Conservation (phyloP, 2,113 vertebrate species). For the Nipponia nippon region DNA sequence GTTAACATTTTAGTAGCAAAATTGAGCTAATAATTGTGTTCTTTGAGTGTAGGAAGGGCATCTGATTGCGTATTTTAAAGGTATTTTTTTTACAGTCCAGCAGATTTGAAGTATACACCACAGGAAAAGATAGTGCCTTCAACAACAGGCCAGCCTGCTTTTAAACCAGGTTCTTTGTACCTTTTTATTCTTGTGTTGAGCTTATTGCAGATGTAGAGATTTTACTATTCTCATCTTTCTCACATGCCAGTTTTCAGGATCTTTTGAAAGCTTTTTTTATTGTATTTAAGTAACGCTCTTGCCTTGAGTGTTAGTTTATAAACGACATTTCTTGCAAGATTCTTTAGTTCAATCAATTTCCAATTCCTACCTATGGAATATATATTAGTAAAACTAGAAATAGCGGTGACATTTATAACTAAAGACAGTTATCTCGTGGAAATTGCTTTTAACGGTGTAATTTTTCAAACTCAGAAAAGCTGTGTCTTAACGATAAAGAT, state of each 20-base stretch:
- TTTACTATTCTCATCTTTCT: not conserved
- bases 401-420: not conserved
- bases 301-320: not conserved
- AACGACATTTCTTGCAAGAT: not conserved
- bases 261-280: not conserved
- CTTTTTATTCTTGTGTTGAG: not conserved
- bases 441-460: not conserved
- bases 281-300: not conserved
- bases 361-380: not conserved
- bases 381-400: not conserved
- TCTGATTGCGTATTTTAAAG: not conserved
- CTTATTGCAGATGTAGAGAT: not conserved
- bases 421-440: not conserved
- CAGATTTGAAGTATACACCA: not conserved
- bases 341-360: not conserved
- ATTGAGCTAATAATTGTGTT: accelerated
- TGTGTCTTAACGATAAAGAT: not conserved
- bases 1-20: not conserved
- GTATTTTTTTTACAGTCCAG: not conserved
- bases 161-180: not conserved
- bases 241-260: not conserved
- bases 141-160: not conserved
- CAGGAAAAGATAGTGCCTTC: not conserved
- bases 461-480: not conserved
- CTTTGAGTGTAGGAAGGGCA: too few relatives aligned